Conservation (phyloP, 2,888 invertebrate genomes). For the Archips crataeganus region DNA sequence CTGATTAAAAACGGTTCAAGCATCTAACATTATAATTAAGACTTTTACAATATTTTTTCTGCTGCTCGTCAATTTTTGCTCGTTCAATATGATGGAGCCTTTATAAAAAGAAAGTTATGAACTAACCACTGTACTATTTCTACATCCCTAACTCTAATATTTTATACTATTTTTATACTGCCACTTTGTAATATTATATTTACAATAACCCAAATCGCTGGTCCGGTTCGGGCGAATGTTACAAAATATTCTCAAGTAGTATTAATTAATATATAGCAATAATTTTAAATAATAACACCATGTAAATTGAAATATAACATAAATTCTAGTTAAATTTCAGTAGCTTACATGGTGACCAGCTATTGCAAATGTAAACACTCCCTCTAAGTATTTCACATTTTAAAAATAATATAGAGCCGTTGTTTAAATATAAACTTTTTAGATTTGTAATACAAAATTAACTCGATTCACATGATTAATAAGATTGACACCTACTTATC, state of each 20-base stretch:
- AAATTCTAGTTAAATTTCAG: background rate
- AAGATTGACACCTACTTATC: background rate
- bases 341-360: too few relatives aligned
- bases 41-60: too few relatives aligned
- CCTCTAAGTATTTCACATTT: background rate
- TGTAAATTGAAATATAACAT: background rate
- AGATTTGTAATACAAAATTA: background rate
- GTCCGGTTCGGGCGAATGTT: background rate
- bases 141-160: background rate
- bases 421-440: background rate
- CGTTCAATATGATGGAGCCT: background rate
- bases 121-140: background rate
- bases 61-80: background rate
- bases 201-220: slow-evolving; percentile 1
- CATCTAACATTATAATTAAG: background rate
- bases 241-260: background rate
- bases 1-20: background rate
- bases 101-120: background rate
- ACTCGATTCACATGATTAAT: slow-evolving; percentile 5
- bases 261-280: background rate
- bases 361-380: background rate
- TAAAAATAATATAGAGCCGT: too few relatives aligned
- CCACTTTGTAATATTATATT: background rate
- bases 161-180: slow-evolving; percentile 2
- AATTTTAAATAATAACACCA: background rate